Evolutionary conservation across 2,888 invertebrate species (phyloP).

Genomic region (Macrosoma leucophasiata): DNA sequence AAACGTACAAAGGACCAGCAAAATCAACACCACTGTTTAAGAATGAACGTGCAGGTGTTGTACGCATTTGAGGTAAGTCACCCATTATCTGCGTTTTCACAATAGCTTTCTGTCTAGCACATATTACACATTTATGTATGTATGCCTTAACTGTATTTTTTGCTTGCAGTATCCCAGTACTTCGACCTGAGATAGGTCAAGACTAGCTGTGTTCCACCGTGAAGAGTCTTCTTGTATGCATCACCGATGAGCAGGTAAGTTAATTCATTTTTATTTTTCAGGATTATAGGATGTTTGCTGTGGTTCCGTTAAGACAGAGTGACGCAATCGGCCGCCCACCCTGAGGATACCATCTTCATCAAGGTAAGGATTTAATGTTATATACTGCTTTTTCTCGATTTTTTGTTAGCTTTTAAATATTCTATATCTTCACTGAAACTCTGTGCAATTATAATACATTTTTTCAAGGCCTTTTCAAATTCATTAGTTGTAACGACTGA

Average conservation of each 20-base stretch:
- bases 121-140: constrained; percentile 23
- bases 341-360: constrained; percentile 20
- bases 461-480: constrained; percentile 15
- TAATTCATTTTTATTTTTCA: constrained; percentile 20
- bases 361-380: constrained; percentile 23
- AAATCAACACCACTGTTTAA: constrained; percentile 16
- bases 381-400: constrained; percentile 18
- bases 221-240: constrained; percentile 25
- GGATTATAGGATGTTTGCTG: constrained; percentile 25
- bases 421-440: constrained; percentile 15
- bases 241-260: constrained; percentile 22
- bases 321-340: constrained; percentile 25
- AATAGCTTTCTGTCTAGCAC: constrained; percentile 19
- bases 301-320: constrained; percentile 11
- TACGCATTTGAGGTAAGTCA: constrained; percentile 5
- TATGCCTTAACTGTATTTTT: constrained; percentile 19
- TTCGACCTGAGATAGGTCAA: constrained; percentile 23
- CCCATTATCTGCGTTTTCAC: constrained; percentile 6
- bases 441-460: constrained; percentile 19
- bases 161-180: constrained; percentile 26
- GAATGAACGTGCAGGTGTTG: constrained; percentile 12
- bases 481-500: too few relatives aligned
- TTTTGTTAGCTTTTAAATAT: constrained; percentile 3
- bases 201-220: constrained; percentile 27
- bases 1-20: constrained; percentile 11